A percentile compares a stretch with the other conserved stretches of the same genome.
phyloP scores from a whole-genome alignment of 2,888 invertebrate genomes.

The Eristalis intricaria region DNA sequence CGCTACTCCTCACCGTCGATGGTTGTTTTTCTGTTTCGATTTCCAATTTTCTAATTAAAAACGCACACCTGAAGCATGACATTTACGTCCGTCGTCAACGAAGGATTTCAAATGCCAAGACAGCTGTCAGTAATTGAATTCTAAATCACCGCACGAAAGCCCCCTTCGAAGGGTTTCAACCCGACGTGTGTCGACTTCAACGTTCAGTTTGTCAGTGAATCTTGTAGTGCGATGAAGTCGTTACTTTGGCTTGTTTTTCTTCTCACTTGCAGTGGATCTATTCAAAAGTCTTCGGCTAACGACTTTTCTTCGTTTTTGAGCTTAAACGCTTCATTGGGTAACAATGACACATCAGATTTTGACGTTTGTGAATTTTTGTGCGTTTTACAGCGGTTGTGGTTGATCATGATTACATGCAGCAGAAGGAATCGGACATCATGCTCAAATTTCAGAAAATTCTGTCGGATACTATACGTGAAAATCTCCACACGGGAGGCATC shows the following conservation, averaged over 20 bases:
- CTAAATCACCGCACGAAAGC: conserved; percentile 50
- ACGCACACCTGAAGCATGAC: conserved; percentile 38
- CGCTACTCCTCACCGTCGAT: background rate
- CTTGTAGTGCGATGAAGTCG: conserved; percentile 43
- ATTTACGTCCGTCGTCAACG: conserved; percentile 11
- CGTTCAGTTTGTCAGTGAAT: conserved; percentile 37
- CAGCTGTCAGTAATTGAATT: conserved; percentile 54
- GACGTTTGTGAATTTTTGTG: background rate
- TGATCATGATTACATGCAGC: conserved; percentile 86
- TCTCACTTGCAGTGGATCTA: background rate
- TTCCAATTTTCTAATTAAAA: conserved; percentile 24
- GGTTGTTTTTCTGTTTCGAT: background rate
- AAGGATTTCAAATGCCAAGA: conserved; percentile 53
- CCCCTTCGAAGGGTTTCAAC: background rate
- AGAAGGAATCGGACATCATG: conserved; percentile 83
- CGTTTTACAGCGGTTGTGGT: conserved; percentile 85
- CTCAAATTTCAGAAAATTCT: conserved; percentile 85
- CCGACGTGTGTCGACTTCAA: background rate
- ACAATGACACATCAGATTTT: conserved; percentile 37
- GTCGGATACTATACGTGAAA: conserved; percentile 85
- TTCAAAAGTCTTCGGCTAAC: conserved; percentile 76
- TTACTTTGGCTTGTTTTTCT: background rate
- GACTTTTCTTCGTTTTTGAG: conserved; percentile 88
- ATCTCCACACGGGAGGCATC: conserved; percentile 87
- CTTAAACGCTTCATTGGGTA: conserved; percentile 89